phyloP scores from a whole-genome alignment of 1,140 invertebrate genomes.

The Drosophila equinoxialis region DNA sequence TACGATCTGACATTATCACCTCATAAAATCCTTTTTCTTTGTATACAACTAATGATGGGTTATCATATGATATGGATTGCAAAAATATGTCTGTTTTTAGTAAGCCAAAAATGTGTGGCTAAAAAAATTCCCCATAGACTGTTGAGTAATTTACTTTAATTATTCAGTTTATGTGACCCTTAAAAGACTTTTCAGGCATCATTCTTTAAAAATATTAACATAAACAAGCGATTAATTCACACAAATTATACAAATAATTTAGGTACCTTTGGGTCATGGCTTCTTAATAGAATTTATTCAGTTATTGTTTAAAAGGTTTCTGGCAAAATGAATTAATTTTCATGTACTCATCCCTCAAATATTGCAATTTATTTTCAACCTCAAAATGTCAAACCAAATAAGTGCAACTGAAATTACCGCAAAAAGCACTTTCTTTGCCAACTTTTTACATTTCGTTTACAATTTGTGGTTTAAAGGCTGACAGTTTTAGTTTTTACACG shows the following conservation, averaged over 20 bases:
- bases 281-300: neutral
- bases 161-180: no score
- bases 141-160: no score
- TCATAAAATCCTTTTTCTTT: slow-evolving; percentile 78
- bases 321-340: slow-evolving; percentile 1
- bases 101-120: slow-evolving; percentile 11
- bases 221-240: no score
- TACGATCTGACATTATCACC: slow-evolving; percentile 72
- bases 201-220: no score
- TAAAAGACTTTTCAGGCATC: no score
- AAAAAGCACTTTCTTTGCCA: slow-evolving; percentile 28
- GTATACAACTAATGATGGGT: slow-evolving; percentile 81
- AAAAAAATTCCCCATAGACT: neutral
- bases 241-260: no score
- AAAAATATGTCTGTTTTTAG: slow-evolving; percentile 32
- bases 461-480: slow-evolving; percentile 51
- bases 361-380: neutral
- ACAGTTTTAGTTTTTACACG: slow-evolving; percentile 53
- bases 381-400: slow-evolving; percentile 59
- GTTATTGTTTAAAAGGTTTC: neutral
- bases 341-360: neutral
- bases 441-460: slow-evolving; percentile 40
- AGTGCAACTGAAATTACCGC: slow-evolving; percentile 53
- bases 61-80: slow-evolving; percentile 65
- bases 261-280: no score